Percentiles rank a stretch among this genome's conserved stretches.
These are phyloP conservation scores for Selenia dentaria DNA, from an alignment of 2,888 invertebrate species.

Conservation along the genomic window DNA sequence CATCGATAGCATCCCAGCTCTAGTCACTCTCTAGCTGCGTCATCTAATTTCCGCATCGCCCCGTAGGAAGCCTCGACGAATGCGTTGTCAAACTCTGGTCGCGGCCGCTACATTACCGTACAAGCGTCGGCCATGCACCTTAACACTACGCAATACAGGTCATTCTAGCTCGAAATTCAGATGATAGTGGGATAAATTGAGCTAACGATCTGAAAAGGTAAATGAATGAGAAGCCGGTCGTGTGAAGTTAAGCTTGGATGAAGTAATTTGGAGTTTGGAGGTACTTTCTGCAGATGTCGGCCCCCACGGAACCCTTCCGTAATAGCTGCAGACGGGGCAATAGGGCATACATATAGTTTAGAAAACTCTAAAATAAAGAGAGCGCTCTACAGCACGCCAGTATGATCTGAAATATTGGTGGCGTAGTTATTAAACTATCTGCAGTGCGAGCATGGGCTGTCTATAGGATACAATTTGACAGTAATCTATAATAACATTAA, in stretches of 20 bases:
- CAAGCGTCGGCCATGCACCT: conserved; percentile 12
- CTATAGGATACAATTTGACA: no score
- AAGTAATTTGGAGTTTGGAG: conserved; percentile 12
- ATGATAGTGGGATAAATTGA: conserved; percentile 14
- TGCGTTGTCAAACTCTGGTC: conserved; percentile 51
- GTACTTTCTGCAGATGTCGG: no score
- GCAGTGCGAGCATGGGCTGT: no score
- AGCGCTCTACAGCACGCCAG: no score
- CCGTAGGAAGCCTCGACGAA: conserved; percentile 49
- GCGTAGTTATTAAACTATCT: no score
- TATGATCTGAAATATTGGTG: no score
- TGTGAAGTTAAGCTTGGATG: conserved; percentile 22
- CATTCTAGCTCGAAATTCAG: conserved; percentile 7
- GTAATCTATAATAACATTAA: no score
- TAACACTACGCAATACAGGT: conserved; percentile 17
- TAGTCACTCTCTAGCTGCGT: conserved; percentile 43
- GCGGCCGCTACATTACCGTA: conserved; percentile 18
- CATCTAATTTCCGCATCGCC: conserved; percentile 66
- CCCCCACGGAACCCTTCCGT: no score
- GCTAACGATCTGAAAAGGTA: conserved; percentile 35
- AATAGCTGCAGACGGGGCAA: no score
- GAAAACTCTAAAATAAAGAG: no score
- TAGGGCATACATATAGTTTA: no score
- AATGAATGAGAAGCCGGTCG: conserved; percentile 35
- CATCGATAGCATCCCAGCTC: conserved; percentile 23